Evolutionary conservation across 2,888 invertebrate genomes (phyloP), one percentile per base, ranked within the genome.

Genomic region (Encarsia formosa): DNA sequence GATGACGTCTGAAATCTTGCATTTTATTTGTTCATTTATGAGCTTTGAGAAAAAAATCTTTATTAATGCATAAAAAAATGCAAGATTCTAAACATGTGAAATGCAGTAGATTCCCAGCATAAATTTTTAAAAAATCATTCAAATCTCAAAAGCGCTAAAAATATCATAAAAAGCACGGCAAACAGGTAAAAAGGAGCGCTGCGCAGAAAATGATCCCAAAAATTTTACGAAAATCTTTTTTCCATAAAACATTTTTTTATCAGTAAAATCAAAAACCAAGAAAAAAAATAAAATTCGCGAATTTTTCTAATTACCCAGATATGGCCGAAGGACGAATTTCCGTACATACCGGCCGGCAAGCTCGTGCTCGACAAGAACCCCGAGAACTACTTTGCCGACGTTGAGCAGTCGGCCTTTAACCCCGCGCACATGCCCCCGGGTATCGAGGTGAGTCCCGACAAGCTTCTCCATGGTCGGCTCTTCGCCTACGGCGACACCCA

Each of bases 401-500:
- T 95, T 32, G 96, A 97, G 74, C 95, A 95, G 74, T 78, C 89
- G 52, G 95, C 94, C 3, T 95, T 94, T 75, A 87, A 87, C 65
- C 95, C 95, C 0, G 84, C 91, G 3, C 89, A 94, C 71, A 71
- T 96, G 78, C 84, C 92, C 22, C 93, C 95, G 4, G 96, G 96
- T 29, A 91, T 97, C 64, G 94, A 94, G 72, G 82, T 95, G 1
- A 92, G 92, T 29, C 93, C 92, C 0, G 96, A 97, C 73, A 94
- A 91, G 76, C 89, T 96, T 90, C 80, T 96, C 60, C 84, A 88
- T 69, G 92, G 89, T 2, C 86, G 93, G 55, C 77, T 93, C 13
- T 92, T 93, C 74, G 80, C 91, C 1, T 94, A 98, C 74, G 83
- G 85, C 1, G 96, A 98, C 75, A 93, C 98, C 0, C 97, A 97